Conservation (phyloP, 2,797 vertebrate species). For the Numenius phaeopus region DNA sequence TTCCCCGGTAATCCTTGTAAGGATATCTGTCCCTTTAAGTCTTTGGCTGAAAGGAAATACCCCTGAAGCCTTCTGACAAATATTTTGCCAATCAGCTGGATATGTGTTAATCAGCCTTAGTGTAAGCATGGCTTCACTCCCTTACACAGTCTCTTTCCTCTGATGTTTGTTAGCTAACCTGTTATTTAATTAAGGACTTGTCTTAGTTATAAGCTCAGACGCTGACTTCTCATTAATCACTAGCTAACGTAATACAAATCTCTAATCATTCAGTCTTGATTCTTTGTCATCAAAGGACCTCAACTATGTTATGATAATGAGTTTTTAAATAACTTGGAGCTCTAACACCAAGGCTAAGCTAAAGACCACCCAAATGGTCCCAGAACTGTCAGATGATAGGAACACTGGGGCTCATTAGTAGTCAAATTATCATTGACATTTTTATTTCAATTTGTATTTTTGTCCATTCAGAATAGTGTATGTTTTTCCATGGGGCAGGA, state of each 20-base stretch:
- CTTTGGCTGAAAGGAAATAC: not conserved
- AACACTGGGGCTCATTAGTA: not conserved
- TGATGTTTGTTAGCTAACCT: conserved; percentile 9
- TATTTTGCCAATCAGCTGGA: not conserved
- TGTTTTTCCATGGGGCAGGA: not conserved
- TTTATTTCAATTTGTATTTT: not conserved
- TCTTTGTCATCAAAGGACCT: conserved; percentile 18
- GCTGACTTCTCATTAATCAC: conserved; percentile 48
- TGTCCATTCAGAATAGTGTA: not conserved
- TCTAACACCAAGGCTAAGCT: not conserved
- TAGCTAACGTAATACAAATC: not conserved
- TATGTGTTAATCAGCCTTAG: not conserved
- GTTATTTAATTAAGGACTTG: conserved; percentile 47
- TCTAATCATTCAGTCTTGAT: not conserved
- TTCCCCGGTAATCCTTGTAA: not conserved
- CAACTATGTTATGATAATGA: not conserved
- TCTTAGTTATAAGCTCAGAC: conserved; percentile 11
- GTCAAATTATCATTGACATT: not conserved
- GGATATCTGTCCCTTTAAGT: not conserved
- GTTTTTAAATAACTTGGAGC: conserved; percentile 18
- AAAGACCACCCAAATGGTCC: not conserved
- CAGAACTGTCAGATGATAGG: not conserved
- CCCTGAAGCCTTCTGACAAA: not conserved
- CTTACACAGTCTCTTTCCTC: not conserved
- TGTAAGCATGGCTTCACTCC: not conserved